Base-by-base conservation (phyloP, 1,140 invertebrate genomes). In the Euura lappo region DNA sequence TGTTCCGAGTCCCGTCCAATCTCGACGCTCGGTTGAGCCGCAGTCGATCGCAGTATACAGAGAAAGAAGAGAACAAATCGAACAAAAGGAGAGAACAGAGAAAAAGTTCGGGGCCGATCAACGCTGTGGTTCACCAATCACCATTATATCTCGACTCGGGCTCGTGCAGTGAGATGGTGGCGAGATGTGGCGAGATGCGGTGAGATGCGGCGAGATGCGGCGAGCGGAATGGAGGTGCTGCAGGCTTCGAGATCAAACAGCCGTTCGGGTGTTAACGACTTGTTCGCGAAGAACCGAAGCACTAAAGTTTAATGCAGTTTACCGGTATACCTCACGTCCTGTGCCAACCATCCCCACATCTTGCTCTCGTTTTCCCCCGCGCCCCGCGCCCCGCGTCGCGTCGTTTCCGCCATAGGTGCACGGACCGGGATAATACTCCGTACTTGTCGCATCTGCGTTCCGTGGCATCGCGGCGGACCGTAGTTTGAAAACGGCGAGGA, bases 261-360 rank as follows among this genome's bases (percentile, higher is more conserved):
- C 71, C 76, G 74, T 79, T 72, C 69, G 76, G 72, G 76, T 82
- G 80, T 82, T 82, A 82, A 81, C 75, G 74, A 74, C 74, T 68
- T 28, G 8, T 44, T 28, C 13, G 66, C 28, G 44, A 68, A 68
- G 44, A 68, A 68, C 66, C 44, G 66, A 28, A 68, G 66, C 66
- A 68, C 66, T 68, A 68, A 68, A 68, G 66, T 68, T 68, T 68
- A 68, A 68, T 68, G 66, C 66, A 68, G 66, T 68, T 68, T 68
- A 44, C 44, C 6, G 66, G 44, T 42, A 44, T 68, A 28, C 28
- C 66, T 68, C 66, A 4, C 42, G 10, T 68, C 8, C 66, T 28
- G 8, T 28, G 44, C 44, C 7, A 6, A 28, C 66, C 66, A n/a
- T 68, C 44, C 44, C 8, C 13, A 64, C 13, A 10, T 64, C 11